phyloP scores from a whole-genome alignment of 2,888 invertebrate genomes.

The Clitarchus hookeri region DNA sequence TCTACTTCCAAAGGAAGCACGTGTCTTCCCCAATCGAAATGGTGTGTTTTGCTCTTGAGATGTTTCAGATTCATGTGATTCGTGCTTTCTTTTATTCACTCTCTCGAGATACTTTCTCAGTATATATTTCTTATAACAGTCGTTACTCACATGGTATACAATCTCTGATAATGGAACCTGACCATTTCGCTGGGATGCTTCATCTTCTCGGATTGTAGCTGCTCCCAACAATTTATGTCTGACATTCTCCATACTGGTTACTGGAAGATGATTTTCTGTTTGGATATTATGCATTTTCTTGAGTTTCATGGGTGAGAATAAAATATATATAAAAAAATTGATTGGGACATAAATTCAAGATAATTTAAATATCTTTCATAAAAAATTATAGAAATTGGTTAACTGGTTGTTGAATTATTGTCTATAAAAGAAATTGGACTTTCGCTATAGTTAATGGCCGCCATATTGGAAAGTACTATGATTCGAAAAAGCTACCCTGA shows the following conservation, averaged over 20 bases:
- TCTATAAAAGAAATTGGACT: neutral
- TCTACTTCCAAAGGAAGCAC: neutral
- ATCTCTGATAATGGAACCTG: neutral
- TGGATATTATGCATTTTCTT: neutral
- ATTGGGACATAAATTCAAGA: neutral
- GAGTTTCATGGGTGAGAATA: neutral
- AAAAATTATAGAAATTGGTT: neutral
- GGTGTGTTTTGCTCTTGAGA: neutral
- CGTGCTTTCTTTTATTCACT: neutral
- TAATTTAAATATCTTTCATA: neutral
- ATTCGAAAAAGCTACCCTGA: slow-evolving; percentile 19
- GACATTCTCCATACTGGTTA: neutral
- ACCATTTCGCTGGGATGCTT: neutral
- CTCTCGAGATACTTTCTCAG: neutral
- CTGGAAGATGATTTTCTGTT: neutral
- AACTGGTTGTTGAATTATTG: neutral
- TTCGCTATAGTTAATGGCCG: neutral
- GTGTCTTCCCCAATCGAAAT: neutral
- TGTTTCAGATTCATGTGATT: neutral
- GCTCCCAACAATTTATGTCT: slow-evolving; percentile 1
- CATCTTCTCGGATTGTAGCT: neutral
- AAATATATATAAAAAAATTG: neutral
- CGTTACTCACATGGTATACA: neutral
- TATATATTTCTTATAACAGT: slow-evolving; percentile 5
- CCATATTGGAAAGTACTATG: slow-evolving; percentile 8